Base-by-base conservation (phyloP, 2,888 invertebrate genomes). In the Apantesis nais region DNA sequence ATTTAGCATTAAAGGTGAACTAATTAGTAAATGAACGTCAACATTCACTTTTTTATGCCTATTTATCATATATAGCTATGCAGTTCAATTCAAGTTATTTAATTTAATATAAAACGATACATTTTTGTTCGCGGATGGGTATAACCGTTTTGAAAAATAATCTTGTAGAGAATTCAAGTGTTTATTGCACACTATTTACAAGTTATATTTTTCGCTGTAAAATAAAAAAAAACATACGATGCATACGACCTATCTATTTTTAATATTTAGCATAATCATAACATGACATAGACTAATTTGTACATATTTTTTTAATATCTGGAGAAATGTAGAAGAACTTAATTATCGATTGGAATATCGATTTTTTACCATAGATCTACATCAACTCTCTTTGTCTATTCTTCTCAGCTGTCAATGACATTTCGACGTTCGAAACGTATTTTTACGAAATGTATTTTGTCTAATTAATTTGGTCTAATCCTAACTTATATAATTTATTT, bases 381-480 rank as follows among this genome's bases (percentile, higher is more conserved):
- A 16, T 76, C 71, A 79, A 77, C 83, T 78, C 80, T 81, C 80
- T 52, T 89, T 90, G 87, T 93, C 93, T 93, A 89, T 92, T 87
- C 85, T 78, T 82, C 89, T 88, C 93, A 93, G 92, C 93, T 93
- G 93, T 93, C 93, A 92, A 86, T 93, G 93, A 93, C 93, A 91
- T 91, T 89, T 90, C 86, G 86, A 90, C 85, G 82, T 89, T 88
- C 85, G 86, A 89, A 90, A 88, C 87, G 86, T 88, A 90, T 89
- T 88, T 86, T 88, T 85, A 86, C 83, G 77, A 90, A 88, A 88
- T 90, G 87, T 81, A 87, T 87, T 87, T 88, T 89, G 86, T 83
- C 78, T 80, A 71, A 78, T 80, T 84, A 85, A 83, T 82, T 73
- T 79, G 66, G 72, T 83, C 80, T 79, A 79, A 82, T 85, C 82